Conservation (phyloP, 2,113 vertebrate species). For the Anoplopoma fimbria region DNA sequence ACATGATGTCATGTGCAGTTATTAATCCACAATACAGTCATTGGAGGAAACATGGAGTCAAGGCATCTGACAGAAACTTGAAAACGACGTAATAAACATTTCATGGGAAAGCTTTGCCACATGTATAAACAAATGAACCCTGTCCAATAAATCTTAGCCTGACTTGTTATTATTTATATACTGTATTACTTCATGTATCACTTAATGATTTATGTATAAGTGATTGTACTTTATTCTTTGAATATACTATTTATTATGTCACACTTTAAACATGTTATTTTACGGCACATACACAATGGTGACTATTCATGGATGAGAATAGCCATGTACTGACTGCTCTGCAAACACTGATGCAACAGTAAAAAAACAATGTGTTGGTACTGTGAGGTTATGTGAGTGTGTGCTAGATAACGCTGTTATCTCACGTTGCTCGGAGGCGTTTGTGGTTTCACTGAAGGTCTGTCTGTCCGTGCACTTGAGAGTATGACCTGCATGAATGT, state of each 20-base stretch:
- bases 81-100: background rate
- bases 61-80: background rate
- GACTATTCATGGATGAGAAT: background rate
- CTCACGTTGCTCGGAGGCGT: slow-evolving; percentile 43
- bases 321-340: background rate
- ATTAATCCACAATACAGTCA: background rate
- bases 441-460: slow-evolving; percentile 43
- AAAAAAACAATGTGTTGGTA: background rate
- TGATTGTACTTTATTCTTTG: slow-evolving; percentile 1
- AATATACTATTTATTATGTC: background rate
- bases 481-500: slow-evolving; percentile 44
- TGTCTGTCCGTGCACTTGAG: background rate
- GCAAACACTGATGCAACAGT: slow-evolving; percentile 9
- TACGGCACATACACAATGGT: slow-evolving; percentile 2
- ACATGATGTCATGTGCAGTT: background rate
- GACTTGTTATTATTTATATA: background rate
- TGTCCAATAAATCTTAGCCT: background rate
- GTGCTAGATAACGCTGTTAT: slow-evolving; percentile 50
- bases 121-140: background rate
- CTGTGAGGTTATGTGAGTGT: background rate
- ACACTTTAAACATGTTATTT: slow-evolving; percentile 8
- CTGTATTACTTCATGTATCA: slow-evolving; percentile 11
- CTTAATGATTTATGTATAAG: slow-evolving; percentile 2
- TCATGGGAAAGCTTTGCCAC: slow-evolving; percentile 19
- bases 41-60: background rate